Conservation (phyloP, 2,113 vertebrate species). For the Notarius quadriscutis region DNA sequence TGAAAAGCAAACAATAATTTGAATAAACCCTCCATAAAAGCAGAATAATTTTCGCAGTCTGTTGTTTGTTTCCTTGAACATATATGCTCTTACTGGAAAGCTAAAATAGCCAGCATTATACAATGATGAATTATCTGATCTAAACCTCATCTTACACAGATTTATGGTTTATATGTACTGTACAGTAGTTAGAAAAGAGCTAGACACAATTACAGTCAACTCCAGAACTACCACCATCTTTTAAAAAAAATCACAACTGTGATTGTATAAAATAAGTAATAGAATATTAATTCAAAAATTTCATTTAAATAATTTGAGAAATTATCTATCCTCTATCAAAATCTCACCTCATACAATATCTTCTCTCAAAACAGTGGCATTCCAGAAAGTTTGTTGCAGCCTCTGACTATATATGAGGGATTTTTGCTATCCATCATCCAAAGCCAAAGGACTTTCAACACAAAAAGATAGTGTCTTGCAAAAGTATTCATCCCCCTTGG, state of each 20-base stretch:
- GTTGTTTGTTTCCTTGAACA: background rate
- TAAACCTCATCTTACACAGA: background rate
- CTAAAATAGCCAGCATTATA: background rate
- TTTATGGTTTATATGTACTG: background rate
- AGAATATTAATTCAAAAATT: background rate
- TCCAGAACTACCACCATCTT: background rate
- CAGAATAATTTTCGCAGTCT: background rate
- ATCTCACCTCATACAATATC: background rate
- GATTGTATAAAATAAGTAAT: background rate
- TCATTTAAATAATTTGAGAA: background rate
- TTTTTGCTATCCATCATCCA: background rate
- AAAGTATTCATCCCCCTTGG: too few relatives aligned
- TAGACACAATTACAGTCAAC: background rate
- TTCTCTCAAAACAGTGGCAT: background rate
- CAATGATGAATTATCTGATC: background rate
- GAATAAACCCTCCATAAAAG: background rate
- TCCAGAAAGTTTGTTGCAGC: background rate
- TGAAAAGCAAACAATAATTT: conserved; percentile 8
- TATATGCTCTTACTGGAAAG: background rate
- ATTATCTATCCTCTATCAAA: background rate
- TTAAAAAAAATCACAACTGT: background rate
- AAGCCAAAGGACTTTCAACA: background rate
- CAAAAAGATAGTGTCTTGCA: too few relatives aligned
- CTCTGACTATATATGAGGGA: too few relatives aligned
- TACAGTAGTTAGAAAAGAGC: background rate